Evolutionary conservation across 1,140 invertebrate species (phyloP).

Genomic region (Drosophila equinoxialis): DNA sequence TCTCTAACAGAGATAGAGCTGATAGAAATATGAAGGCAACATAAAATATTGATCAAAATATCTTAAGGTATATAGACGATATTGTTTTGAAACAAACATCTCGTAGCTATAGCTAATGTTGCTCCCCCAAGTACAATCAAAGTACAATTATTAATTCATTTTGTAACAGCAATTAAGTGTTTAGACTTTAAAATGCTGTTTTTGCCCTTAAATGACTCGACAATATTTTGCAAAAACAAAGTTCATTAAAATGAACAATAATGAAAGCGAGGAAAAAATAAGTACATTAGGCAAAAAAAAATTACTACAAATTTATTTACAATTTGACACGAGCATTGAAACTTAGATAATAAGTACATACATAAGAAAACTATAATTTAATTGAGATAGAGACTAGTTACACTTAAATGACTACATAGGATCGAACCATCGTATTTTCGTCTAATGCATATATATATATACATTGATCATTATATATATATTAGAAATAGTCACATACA

Average conservation of each 20-base stretch:
- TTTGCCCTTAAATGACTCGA: constrained; percentile 12
- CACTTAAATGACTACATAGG: constrained; percentile 57
- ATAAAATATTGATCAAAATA: no score
- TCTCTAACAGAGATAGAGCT: no score
- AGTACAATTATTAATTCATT: neutral
- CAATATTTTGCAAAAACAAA: neutral
- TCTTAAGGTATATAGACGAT: no score
- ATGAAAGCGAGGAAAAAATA: constrained; percentile 13
- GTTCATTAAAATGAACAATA: constrained; percentile 18
- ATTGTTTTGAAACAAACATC: no score
- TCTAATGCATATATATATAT: constrained; percentile 14
- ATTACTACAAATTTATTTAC: constrained; percentile 47
- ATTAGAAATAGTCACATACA: constrained; percentile 48
- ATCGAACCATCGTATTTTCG: constrained; percentile 5
- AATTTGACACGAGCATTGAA: constrained; percentile 32
- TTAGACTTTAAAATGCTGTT: no score
- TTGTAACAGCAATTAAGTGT: neutral
- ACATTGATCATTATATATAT: neutral
- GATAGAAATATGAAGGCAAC: no score
- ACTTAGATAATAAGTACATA: constrained; percentile 27
- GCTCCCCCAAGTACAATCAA: neutral
- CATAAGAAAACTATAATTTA: constrained; percentile 29
- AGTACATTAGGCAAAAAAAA: constrained; percentile 7
- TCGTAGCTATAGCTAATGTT: no score
- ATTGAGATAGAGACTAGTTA: constrained; percentile 54